Base-by-base conservation (phyloP, 2,113 vertebrate species). In the Archocentrus centrarchus region DNA sequence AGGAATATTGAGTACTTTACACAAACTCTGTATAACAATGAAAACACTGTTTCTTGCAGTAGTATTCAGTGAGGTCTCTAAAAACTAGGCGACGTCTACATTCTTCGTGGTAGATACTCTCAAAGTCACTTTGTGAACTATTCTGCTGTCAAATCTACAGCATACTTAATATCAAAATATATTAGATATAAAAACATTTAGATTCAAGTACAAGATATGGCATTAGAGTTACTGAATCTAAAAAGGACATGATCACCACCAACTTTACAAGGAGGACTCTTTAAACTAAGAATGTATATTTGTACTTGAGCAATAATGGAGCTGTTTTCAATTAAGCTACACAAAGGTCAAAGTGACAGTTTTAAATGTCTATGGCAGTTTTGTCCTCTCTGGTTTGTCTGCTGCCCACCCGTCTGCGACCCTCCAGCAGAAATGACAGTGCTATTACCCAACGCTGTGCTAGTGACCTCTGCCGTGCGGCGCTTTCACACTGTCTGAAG, bases 341-440 rank as follows among this genome's bases (percentile, higher is more conserved):
- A 73, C 1, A 66, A 30, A 27, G 50, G n/a, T 70, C 17, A 78
- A 6, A 59, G 6, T 3, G 24, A 35, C 24, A 20, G 17, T 57
- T 59, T 91, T 90, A 96, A 92, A 95, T 92, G 27, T 94, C 90
- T 61, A 94, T 86, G 41, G 93, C 55, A 24, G 60, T 39, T 80
- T 84, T 91, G 73, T 87, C 89, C 13, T 88, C 84, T 59, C 39
- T 64, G 7, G 37, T 73, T 44, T 78, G 85, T 50, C 82, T 70
- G 22, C 59, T 50, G 11, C 86, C 89, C 53, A 93, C 13, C 18
- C 66, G 70, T 81, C 86, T 86, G 10, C 62, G 93, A 13, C 95
- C 96, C 44, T 94, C 93, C 60, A 96, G 32, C 37, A 97, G 86
- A 85, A 96, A 96, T 0, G 90, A 86, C 32, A 95, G 5, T 13